phyloP scores from a whole-genome alignment of 2,113 vertebrate species.

The Chinchilla lanigera region DNA sequence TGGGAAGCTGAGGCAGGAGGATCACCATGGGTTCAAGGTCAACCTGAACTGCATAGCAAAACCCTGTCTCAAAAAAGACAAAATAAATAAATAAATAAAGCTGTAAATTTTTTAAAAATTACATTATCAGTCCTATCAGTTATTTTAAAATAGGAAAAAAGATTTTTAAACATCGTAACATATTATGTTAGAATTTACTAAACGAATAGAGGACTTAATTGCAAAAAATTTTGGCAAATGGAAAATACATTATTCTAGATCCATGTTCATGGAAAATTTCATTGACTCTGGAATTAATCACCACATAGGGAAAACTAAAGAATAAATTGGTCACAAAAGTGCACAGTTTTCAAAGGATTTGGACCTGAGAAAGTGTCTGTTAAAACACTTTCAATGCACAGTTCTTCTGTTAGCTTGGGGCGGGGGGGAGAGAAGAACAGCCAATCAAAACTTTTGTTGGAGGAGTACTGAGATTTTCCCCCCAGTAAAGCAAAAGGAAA shows the following conservation, averaged over 20 bases:
- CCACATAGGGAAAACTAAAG: neutral
- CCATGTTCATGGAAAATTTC: neutral
- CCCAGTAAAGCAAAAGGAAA: neutral
- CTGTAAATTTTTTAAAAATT: neutral
- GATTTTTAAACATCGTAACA: conserved; percentile 30
- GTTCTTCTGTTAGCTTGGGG: neutral
- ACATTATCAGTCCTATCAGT: neutral
- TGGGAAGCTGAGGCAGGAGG: no score
- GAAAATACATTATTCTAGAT: conserved; percentile 39
- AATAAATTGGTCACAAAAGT: neutral
- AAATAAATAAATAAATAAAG: no score
- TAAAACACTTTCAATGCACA: neutral
- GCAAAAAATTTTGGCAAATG: neutral
- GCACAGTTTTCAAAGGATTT: neutral
- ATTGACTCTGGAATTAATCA: conserved; percentile 3
- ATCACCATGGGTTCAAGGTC: no score
- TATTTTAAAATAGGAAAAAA: neutral
- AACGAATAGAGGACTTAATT: conserved; percentile 40
- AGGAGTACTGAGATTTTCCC: neutral
- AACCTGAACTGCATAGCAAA: no score
- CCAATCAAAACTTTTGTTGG: neutral
- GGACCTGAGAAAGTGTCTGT: neutral
- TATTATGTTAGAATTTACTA: neutral
- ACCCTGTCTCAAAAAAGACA: no score
- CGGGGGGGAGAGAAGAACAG: neutral